Evolutionary conservation across 2,113 vertebrate species (phyloP), one percentile per base, ranked within the genome.

Genomic region (Menura novaehollandiae): DNA sequence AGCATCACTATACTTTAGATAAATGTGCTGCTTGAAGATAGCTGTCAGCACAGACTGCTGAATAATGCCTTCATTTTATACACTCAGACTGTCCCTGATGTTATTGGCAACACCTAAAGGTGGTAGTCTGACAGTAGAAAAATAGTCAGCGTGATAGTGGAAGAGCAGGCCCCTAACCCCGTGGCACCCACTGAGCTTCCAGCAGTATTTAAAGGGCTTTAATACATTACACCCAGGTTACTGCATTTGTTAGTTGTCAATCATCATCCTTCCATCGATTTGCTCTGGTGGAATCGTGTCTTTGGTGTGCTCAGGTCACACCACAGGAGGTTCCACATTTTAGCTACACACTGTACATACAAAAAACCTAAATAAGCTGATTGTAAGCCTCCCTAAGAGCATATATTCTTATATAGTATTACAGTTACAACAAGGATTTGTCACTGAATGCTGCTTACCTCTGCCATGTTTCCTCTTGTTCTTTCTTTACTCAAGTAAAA

Each of bases 161-260:
- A 58, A 60, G 32, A 80, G 37, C 32, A 74, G 37, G 46, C 35
- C 51, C 37, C 46, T 17, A 28, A 44, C 37, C 28, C 59, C 43
- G 18, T 17, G 69, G 24, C 28, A 77, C 23, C 9, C 41, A 10
- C n/a, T 10, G 35, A 53, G 49, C 28, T 59, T 72, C 32, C 62
- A 73, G 28, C 10, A 72, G n/a, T 2, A 5, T 58, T 77, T 32
- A 49, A 49, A 76, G n/a, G n/a, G 18, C 39, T 74, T 60, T 6
- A 23, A 39, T 3, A 6, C 0, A 1, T 49, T 13, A 43, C 9
- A n/a, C 4, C 5, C 28, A 19, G 7, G 18, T 52, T 63, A n/a
- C 24, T 64, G 6, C 49, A 26, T 47, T 73, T 51, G 35, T 59
- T 44, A 46, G 10, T 2, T 43, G 71, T 52, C 56, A 63, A 0